Percentiles rank a stretch among this genome's conserved stretches.
Evolutionary conservation across 2,888 invertebrate genomes (phyloP).

Genomic region (Luperina nickerlii): DNA sequence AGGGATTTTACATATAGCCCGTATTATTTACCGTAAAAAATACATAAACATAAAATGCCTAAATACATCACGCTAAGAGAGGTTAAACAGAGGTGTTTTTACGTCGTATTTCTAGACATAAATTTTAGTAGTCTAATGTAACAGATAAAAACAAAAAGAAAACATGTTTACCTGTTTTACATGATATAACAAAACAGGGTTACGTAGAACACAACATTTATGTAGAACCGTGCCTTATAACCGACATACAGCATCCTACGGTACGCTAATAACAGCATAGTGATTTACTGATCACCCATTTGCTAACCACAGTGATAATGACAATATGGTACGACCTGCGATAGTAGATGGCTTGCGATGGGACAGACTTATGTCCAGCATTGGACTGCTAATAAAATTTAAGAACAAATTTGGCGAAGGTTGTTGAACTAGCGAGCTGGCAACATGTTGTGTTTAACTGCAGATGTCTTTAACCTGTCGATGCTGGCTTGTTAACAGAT

Average conservation of each 20-base stretch:
- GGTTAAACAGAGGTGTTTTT: conserved; percentile 54
- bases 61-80: conserved; percentile 58
- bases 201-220: neutral
- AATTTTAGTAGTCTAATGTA: conserved; percentile 65
- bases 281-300: conserved; percentile 38
- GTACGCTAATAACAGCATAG: neutral
- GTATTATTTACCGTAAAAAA: conserved; percentile 57
- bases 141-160: conserved; percentile 70
- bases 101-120: conserved; percentile 53
- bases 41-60: conserved; percentile 56
- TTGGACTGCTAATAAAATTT: neutral
- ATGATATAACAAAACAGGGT: conserved; percentile 16
- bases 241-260: neutral
- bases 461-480: too few relatives aligned
- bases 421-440: too few relatives aligned
- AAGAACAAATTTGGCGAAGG: too few relatives aligned
- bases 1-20: conserved; percentile 42
- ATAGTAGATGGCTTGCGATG: neutral
- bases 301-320: conserved; percentile 43
- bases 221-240: neutral
- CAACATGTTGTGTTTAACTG: too few relatives aligned
- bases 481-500: too few relatives aligned
- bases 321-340: conserved; percentile 32
- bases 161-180: conserved; percentile 72
- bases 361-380: neutral